Conservation (phyloP, 2,113 vertebrate species). For the Cervus canadensis region DNA sequence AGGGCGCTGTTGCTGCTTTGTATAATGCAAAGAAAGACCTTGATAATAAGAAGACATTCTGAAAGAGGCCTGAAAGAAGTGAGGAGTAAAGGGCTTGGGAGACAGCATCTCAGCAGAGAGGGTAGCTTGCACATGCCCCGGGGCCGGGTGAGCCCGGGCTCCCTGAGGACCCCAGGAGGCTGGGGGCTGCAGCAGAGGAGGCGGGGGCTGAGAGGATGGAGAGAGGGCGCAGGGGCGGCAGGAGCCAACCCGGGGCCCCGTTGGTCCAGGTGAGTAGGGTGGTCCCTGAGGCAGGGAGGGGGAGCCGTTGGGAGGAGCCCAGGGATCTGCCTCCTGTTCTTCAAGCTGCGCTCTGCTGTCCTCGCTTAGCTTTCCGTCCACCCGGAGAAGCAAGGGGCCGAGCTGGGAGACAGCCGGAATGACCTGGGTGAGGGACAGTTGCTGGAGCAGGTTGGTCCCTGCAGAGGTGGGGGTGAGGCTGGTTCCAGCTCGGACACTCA, state of each 20-base stretch:
- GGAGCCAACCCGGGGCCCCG: not conserved
- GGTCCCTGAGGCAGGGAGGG: not conserved
- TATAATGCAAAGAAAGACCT: not conserved
- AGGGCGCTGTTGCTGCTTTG: not conserved
- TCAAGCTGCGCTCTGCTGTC: not conserved
- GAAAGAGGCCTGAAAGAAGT: not conserved
- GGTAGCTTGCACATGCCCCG: not conserved
- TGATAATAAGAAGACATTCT: not conserved
- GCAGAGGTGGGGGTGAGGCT: not conserved
- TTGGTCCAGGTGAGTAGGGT: not conserved
- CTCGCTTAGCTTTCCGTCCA: not conserved
- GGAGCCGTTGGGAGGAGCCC: not conserved
- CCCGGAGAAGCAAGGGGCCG: not conserved
- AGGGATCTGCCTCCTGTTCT: not conserved
- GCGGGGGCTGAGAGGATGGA: no score
- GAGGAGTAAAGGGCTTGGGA: not conserved
- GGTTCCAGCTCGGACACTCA: not conserved
- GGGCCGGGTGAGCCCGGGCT: not conserved
- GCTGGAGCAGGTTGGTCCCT: not conserved
- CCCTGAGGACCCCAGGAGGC: not conserved
- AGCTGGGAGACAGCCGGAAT: not conserved
- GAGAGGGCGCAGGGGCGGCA: not conserved
- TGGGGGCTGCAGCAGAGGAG: not conserved
- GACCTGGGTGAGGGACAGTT: not conserved
- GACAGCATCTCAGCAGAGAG: not conserved